phyloP scores from a whole-genome alignment of 2,797 vertebrate species.

The Glyptemys insculpta region DNA sequence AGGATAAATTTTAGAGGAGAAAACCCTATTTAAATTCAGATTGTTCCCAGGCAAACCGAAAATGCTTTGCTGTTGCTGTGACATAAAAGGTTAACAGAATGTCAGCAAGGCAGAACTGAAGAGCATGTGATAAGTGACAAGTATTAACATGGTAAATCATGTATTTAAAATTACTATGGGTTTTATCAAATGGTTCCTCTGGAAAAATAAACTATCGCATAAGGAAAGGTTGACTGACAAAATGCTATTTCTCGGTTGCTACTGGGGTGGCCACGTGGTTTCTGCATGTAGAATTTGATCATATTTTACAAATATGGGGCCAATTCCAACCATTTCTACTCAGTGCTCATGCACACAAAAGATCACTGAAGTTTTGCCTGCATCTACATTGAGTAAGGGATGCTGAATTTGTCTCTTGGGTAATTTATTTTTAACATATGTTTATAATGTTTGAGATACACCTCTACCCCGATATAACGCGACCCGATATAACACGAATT shows the following conservation, averaged over 20 bases:
- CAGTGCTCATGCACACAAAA: neutral
- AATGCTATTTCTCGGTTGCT: constrained; percentile 32
- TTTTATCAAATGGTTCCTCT: constrained; percentile 70
- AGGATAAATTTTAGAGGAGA: constrained; percentile 65
- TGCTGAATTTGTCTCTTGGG: constrained; percentile 44
- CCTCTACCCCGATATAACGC: too few relatives aligned
- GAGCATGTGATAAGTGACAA: constrained; percentile 65
- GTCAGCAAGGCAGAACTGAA: constrained; percentile 57
- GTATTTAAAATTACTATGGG: constrained; percentile 67
- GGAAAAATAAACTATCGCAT: constrained; percentile 63
- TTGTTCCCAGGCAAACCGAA: constrained; percentile 57
- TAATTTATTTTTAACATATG: constrained; percentile 61
- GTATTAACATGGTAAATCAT: constrained; percentile 63
- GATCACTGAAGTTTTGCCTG: neutral
- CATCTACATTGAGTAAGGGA: constrained; percentile 22
- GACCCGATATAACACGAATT: too few relatives aligned
- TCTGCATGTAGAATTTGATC: neutral
- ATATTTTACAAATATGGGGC: neutral
- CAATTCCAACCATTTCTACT: neutral
- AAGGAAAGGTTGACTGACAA: constrained; percentile 69
- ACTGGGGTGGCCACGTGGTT: neutral
- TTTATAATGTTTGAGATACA: constrained; percentile 53
- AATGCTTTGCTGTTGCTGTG: constrained; percentile 60
- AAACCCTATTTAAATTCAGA: constrained; percentile 74
- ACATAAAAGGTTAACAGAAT: constrained; percentile 63